Evolutionary conservation across 1,140 invertebrate species (phyloP), one percentile per base, ranked within the genome.

Genomic region (Pseudomyrmex pallidus): DNA sequence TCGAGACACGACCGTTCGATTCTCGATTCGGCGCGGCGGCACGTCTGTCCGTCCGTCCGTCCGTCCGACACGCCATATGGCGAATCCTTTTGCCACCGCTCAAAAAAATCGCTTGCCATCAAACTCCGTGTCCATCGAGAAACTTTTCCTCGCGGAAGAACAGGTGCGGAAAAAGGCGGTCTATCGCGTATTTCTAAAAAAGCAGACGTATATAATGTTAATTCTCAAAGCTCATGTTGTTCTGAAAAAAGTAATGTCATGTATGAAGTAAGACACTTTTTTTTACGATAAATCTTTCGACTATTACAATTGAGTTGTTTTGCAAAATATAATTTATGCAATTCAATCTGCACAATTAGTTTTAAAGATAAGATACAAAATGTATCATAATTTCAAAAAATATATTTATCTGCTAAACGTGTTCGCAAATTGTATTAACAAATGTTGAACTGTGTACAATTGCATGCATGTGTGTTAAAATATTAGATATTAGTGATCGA

Each of bases 11-110:
- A 87, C 82, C 77, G 78, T 59, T 78, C 67, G 67, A 77, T 57
- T 83, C 70, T 84, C 73, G 35, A 35, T 35, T 35, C 35, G 35
- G 35, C 7, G 77, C 73, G 84, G 52, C 68, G 74, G 25, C 54
- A 20, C 15, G 67, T 35, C 46, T 44, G 74, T 48, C 35, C 74
- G 76, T 83, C 76, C 82, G 74, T 48, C 35, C 74, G 76, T 83
- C 76, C 82, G 84, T 70, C 70, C 74, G 82, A 84, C 68, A 44
- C 70, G 87, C 91, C 92, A 92, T 93, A 93, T 92, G 92, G 92
- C 90, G 91, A 93, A 92, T 92, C 90, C 91, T 92, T 91, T 91
- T 85, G 84, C 85, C 87, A 84, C 82, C 67, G 78, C 83, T 87
- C 74, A 66, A 85, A 91, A 66, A 85, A 91, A 90, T 87, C 77